A percentile compares a stretch with the other conserved stretches of the same genome.
These are phyloP conservation scores for Mizuhopecten yessoensis DNA, from an alignment of 1,140 invertebrate genomes.

Conservation along the genomic window DNA sequence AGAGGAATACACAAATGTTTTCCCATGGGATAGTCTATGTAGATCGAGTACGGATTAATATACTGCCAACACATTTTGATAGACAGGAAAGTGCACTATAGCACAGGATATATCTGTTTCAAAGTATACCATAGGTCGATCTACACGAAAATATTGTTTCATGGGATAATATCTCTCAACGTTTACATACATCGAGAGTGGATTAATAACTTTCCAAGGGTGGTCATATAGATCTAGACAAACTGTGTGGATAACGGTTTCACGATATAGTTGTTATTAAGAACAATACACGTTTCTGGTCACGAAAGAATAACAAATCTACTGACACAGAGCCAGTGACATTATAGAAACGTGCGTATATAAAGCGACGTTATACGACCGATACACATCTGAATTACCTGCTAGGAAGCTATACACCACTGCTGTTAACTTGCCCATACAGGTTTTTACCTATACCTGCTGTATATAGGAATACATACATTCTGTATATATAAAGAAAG, in stretches of 20 bases:
- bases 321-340: not conserved
- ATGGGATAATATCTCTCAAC: not conserved
- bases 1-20: not conserved
- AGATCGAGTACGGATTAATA: not conserved
- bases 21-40: not conserved
- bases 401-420: not conserved
- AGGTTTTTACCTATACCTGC: not conserved
- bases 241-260: not conserved
- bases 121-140: not conserved
- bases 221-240: not conserved
- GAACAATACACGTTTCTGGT: not conserved
- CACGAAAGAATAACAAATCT: slow-evolving; percentile 6
- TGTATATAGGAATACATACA: not conserved
- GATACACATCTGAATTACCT: slow-evolving; percentile 39
- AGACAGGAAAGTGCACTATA: not conserved
- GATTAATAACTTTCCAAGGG: not conserved
- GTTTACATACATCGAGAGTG: not conserved
- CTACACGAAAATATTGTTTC: not conserved
- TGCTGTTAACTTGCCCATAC: not conserved
- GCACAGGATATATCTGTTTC: not conserved
- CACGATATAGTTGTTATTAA: not conserved
- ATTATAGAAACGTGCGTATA: not conserved
- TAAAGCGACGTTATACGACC: not conserved
- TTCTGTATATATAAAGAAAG: not conserved
- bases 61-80: not conserved